Evolutionary conservation across 2,113 vertebrate species (phyloP).

Genomic region (Calyptommatus sinebrachiatus): DNA sequence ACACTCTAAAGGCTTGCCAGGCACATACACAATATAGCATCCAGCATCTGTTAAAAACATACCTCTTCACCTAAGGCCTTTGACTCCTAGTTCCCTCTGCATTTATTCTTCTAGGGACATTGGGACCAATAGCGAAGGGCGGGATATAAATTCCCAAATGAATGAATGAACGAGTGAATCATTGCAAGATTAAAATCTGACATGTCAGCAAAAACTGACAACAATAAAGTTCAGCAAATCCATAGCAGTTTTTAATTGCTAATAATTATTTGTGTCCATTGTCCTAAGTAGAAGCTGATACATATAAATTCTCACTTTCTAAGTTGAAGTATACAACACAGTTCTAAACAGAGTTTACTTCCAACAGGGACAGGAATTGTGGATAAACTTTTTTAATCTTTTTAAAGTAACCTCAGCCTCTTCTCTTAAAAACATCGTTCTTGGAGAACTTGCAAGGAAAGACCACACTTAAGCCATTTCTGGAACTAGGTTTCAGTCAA

Average conservation of each 20-base stretch:
- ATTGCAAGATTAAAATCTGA: not conserved
- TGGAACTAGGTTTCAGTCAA: constrained; percentile 39
- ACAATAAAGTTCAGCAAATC: not conserved
- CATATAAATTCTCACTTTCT: not conserved
- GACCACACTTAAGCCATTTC: constrained; percentile 36
- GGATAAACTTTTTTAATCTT: constrained; percentile 13
- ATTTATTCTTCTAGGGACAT: too few species aligned
- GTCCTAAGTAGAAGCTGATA: not conserved
- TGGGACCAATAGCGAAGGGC: too few species aligned
- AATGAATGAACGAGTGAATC: not conserved
- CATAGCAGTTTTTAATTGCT: not conserved
- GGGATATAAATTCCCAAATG: too few species aligned
- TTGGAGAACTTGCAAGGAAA: constrained; percentile 37
- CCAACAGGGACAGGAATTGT: not conserved
- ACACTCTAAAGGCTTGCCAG: too few species aligned
- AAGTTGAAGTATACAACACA: not conserved
- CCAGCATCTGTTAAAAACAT: too few species aligned
- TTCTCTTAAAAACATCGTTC: constrained; percentile 27
- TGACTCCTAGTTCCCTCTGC: too few species aligned
- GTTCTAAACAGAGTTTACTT: not conserved
- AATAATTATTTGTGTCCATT: not conserved
- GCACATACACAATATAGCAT: too few species aligned
- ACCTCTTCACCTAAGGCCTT: too few species aligned
- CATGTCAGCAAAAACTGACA: not conserved
- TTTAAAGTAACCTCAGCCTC: constrained; percentile 35